These are phyloP conservation scores for Steinernema scapterisci DNA, from an alignment of 2,888 invertebrate genomes.

Conservation along the genomic window DNA sequence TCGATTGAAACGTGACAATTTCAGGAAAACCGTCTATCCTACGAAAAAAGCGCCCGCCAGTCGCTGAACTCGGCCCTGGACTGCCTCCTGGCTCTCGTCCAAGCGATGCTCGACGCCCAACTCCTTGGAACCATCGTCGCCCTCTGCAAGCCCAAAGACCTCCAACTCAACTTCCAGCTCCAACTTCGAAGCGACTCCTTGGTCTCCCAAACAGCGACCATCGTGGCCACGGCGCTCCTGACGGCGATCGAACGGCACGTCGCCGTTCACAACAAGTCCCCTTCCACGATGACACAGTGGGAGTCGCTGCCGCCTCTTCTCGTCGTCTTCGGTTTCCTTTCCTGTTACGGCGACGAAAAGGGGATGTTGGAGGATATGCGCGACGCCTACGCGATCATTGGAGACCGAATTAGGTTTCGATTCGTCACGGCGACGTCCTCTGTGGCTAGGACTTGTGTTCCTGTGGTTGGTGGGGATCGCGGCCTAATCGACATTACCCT, in stretches of 20 bases:
- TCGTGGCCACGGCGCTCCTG: constrained; percentile 61
- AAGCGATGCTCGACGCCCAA: constrained; percentile 57
- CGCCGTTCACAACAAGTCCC: constrained; percentile 18
- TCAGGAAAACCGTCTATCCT: constrained; percentile 43
- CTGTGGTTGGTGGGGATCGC: constrained; percentile 56
- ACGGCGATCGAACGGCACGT: constrained; percentile 41
- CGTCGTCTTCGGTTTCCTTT: constrained; percentile 59
- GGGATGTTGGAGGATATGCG: constrained; percentile 66
- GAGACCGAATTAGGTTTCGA: constrained; percentile 52
- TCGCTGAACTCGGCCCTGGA: constrained; percentile 53
- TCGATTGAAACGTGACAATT: neutral
- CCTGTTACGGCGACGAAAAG: constrained; percentile 63
- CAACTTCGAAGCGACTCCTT: constrained; percentile 60
- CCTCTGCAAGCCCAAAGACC: constrained; percentile 46
- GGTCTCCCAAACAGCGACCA: constrained; percentile 59
- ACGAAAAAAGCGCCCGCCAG: constrained; percentile 45
- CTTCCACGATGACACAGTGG: constrained; percentile 38
- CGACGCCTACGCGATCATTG: constrained; percentile 51
- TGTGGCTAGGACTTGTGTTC: constrained; percentile 59
- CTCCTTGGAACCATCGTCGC: constrained; percentile 48
- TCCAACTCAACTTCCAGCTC: constrained; percentile 58
- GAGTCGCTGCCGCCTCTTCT: constrained; percentile 45
- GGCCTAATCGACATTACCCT: constrained; percentile 25
- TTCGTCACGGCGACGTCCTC: constrained; percentile 55
- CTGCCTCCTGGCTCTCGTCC: constrained; percentile 51